phyloP scores from a whole-genome alignment of 2,888 invertebrate species.

The Phasia obesa region DNA sequence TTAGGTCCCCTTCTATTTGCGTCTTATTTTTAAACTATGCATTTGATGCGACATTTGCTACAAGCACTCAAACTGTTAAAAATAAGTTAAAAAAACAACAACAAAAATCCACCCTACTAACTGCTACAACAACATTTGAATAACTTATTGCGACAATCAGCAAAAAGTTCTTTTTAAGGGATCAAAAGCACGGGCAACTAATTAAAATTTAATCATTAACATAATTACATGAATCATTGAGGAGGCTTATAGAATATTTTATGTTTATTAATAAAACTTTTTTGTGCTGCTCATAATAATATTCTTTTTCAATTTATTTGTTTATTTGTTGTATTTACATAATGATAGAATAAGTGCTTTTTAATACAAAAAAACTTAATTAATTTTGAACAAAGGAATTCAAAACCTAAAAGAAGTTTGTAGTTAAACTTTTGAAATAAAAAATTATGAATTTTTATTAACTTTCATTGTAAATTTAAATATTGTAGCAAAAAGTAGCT shows the following conservation, averaged over 20 bases:
- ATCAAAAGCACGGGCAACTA: slow-evolving; percentile 9
- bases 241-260: slow-evolving; percentile 13
- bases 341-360: slow-evolving; percentile 1
- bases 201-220: slow-evolving; percentile 62
- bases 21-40: no score
- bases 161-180: neutral
- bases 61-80: no score
- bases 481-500: no score
- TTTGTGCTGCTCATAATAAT: slow-evolving; percentile 15
- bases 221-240: slow-evolving; percentile 58
- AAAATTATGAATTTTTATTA: no score
- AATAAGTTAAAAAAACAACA: no score
- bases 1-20: no score
- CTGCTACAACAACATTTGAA: neutral
- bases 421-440: no score
- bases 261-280: neutral
- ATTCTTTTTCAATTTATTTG: no score
- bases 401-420: neutral
- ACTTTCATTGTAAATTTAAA: no score
- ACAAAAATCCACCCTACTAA: neutral
- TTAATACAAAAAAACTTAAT: slow-evolving; percentile 19
- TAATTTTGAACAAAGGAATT: slow-evolving; percentile 8
- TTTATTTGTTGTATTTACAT: slow-evolving; percentile 51
- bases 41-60: no score
- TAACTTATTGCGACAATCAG: neutral